Evolutionary conservation across 2,888 invertebrate genomes (phyloP).

Genomic region (Nomada fucata): DNA sequence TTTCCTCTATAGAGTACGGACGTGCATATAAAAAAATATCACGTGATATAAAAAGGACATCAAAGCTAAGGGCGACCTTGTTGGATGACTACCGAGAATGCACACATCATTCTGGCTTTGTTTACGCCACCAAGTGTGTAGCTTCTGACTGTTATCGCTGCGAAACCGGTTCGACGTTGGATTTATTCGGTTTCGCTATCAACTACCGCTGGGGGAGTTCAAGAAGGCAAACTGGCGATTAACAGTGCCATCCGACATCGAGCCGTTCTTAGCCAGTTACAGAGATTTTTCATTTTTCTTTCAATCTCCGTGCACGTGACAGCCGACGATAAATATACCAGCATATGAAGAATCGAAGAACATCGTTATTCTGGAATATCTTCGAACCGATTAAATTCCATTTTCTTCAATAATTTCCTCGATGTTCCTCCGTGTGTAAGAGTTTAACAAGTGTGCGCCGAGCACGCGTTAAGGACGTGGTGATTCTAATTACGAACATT

Average conservation of each 20-base stretch:
- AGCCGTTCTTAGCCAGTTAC: conserved; percentile 62
- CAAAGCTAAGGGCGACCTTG: conserved; percentile 45
- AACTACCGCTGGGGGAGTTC: conserved; percentile 75
- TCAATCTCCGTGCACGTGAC: conserved; percentile 49
- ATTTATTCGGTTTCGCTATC: conserved; percentile 80
- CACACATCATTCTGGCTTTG: conserved; percentile 67
- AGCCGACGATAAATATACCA: conserved; percentile 47
- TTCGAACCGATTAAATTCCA: conserved; percentile 37
- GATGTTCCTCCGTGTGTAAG: background rate
- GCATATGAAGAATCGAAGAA: conserved; percentile 28
- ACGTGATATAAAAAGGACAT: conserved; percentile 45
- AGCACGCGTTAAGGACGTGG: conserved; percentile 24
- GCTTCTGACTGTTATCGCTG: conserved; percentile 68
- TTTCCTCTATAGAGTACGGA: background rate
- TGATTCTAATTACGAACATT: conserved; percentile 27
- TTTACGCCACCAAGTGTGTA: conserved; percentile 73
- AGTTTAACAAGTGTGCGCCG: conserved; percentile 4
- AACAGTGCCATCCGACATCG: conserved; percentile 56
- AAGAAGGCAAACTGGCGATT: conserved; percentile 76
- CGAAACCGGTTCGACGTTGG: conserved; percentile 78
- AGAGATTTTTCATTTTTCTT: conserved; percentile 30
- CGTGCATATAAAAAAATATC: conserved; percentile 27
- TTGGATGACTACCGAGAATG: conserved; percentile 32
- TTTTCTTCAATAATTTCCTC: conserved; percentile 19
- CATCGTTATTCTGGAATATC: conserved; percentile 47